Conservation (phyloP, 1,140 invertebrate genomes). For the Drosophila littoralis region DNA sequence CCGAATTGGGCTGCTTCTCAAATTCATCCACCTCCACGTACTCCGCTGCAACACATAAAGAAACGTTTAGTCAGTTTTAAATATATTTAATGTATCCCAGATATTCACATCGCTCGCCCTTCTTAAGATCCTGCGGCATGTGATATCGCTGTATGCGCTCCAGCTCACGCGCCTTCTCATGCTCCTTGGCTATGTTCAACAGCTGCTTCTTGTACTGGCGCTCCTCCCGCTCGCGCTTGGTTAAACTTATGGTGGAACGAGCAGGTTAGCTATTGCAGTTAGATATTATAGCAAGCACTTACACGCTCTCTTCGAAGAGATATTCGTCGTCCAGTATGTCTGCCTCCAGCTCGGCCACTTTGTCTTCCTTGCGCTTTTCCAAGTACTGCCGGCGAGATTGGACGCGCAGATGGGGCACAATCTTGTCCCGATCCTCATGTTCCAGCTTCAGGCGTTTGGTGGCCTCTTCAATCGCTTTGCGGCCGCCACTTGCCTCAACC, state of each 20-base stretch:
- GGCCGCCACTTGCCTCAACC: conserved; percentile 88
- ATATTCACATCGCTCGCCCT: conserved; percentile 86
- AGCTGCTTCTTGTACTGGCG: conserved; percentile 96
- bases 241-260: conserved; percentile 88
- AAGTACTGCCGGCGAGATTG: conserved; percentile 97
- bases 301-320: conserved; percentile 95
- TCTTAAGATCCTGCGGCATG: conserved; percentile 93
- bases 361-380: conserved; percentile 97
- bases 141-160: conserved; percentile 97
- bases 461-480: conserved; percentile 94
- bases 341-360: conserved; percentile 97
- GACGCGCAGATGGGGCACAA: conserved; percentile 94
- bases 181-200: conserved; percentile 95
- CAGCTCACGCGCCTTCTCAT: conserved; percentile 96
- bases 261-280: neutral
- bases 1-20: conserved; percentile 94
- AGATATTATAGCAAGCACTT: conserved; percentile 80
- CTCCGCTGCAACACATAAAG: conserved; percentile 73
- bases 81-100: neutral
- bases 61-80: neutral
- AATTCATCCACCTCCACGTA: conserved; percentile 95
- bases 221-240: conserved; percentile 92
- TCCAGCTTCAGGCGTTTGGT: conserved; percentile 95
- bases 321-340: conserved; percentile 99
- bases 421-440: conserved; percentile 92